phyloP scores from a whole-genome alignment of 2,888 invertebrate genomes.

The Auanema sp. region DNA sequence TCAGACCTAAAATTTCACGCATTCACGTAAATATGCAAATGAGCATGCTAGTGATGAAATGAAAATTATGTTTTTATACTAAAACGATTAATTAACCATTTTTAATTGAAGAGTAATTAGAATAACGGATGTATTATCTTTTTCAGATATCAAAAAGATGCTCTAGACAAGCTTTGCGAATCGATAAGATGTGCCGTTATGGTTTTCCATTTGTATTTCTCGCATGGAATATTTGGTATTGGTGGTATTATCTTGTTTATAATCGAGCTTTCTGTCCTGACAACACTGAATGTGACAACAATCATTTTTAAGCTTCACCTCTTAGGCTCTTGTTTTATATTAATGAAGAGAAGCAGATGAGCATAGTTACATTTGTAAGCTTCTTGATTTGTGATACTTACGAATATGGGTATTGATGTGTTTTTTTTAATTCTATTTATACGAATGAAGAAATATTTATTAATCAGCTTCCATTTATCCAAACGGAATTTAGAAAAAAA shows the following conservation, averaged over 20 bases:
- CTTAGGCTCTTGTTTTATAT: neutral
- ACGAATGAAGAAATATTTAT: slow-evolving; percentile 7
- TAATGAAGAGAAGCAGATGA: neutral
- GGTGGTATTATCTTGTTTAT: slow-evolving; percentile 48
- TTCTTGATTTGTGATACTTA: too few species aligned
- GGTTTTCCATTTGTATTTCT: slow-evolving; percentile 48
- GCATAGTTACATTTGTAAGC: neutral
- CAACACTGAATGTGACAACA: too few species aligned
- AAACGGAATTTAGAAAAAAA: neutral
- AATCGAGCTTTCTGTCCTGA: slow-evolving; percentile 16
- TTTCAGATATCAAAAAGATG: slow-evolving; percentile 40
- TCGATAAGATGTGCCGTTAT: slow-evolving; percentile 52
- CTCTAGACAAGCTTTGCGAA: slow-evolving; percentile 48
- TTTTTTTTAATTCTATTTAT: neutral
- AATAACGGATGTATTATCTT: neutral
- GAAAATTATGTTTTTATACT: neutral
- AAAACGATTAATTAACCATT: too few species aligned
- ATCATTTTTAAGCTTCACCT: neutral
- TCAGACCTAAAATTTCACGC: too few species aligned
- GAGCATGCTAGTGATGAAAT: too few species aligned
- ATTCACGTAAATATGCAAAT: too few species aligned
- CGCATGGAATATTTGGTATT: slow-evolving; percentile 49
- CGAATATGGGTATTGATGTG: neutral
- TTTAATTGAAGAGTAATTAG: too few species aligned
- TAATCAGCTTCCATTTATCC: slow-evolving; percentile 3